Evolutionary conservation across 2,888 invertebrate genomes (phyloP), one percentile per base, ranked within the genome.

Genomic region (Pasiphila rectangulata): DNA sequence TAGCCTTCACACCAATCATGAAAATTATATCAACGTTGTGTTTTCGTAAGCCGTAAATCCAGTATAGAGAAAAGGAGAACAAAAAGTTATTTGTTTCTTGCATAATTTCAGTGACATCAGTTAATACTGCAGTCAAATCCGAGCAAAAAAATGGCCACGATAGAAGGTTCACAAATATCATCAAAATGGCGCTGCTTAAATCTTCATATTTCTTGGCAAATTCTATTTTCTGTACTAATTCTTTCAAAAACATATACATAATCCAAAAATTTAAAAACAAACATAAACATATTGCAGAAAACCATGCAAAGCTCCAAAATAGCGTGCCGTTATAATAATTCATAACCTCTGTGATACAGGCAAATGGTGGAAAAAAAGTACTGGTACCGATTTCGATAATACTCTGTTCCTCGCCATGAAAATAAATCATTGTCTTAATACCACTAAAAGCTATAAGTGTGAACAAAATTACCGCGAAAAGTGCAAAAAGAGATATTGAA

Each of bases 1-100:
- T 83, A 0, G 83, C 68, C 60, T 84, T 87, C 7, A 87, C 72
- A 2, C 87, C 87, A 56, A 86, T 81, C 87, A 87, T 87, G 45
- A 86, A 87, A 51, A 76, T 77, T 25, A 87, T 86, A 48, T 87
- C 87, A 9, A 81, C 66, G 21, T 71, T 81, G 39, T 86, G 86
- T 15, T 76, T 79, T 21, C 70, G 65, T 17, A 72, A 74, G 2
- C 84, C 84, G 53, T 87, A 87, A 41, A 80, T 57, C 85, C 85
- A 87, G 63, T 86, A 87, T 20, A 85, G 51, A 16, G 79, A 65
- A 7, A 83, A 39, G 4, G 87, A 82, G 52, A 84, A 72, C 6
- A 82, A 54, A 13, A 83, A 66, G 44, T 65, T 72, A 46, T 74
- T 81, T 27, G 69, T 44, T 23, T 78, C 48, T 66, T 85, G 83